phyloP scores from a whole-genome alignment of 2,797 vertebrate genomes.

The Lutjanus campechanus region DNA sequence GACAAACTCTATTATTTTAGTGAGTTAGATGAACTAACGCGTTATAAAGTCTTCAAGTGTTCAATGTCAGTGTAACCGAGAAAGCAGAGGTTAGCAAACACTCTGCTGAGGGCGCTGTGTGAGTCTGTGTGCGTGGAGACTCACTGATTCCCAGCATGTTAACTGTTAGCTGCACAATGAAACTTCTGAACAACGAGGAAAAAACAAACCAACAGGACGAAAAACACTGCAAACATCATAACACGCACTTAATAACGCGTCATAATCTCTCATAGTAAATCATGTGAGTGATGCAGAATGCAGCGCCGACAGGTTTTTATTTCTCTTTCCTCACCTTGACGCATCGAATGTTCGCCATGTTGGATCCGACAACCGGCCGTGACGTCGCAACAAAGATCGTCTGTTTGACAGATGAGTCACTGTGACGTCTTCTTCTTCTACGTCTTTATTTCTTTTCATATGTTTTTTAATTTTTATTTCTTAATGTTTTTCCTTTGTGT shows the following conservation, averaged over 20 bases:
- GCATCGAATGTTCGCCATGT: conserved; percentile 87
- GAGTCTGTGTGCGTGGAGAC: not conserved
- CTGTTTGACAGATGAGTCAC: not conserved
- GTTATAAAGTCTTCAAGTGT: not conserved
- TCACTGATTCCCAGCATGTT: not conserved
- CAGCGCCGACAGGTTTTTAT: not conserved
- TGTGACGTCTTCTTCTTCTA: too few species aligned
- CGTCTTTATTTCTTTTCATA: too few species aligned
- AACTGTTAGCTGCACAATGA: conserved; percentile 10
- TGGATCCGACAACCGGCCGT: conserved; percentile 22
- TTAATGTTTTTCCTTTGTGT: too few species aligned
- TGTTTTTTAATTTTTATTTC: too few species aligned
- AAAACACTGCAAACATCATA: fast-evolving
- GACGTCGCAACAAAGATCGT: conserved; percentile 56
- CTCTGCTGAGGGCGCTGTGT: not conserved
- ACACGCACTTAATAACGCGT: fast-evolving
- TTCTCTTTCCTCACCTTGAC: conserved; percentile 85
- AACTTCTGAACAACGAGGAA: not conserved
- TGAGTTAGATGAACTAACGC: not conserved
- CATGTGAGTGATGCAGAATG: fast-evolving
- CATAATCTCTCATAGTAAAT: fast-evolving
- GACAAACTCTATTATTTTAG: fast-evolving
- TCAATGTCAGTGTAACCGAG: not conserved
- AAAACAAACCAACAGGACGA: not conserved
- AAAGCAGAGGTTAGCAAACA: not conserved